Conservation (phyloP, 2,888 invertebrate genomes). For the Eupithecia subumbrata region DNA sequence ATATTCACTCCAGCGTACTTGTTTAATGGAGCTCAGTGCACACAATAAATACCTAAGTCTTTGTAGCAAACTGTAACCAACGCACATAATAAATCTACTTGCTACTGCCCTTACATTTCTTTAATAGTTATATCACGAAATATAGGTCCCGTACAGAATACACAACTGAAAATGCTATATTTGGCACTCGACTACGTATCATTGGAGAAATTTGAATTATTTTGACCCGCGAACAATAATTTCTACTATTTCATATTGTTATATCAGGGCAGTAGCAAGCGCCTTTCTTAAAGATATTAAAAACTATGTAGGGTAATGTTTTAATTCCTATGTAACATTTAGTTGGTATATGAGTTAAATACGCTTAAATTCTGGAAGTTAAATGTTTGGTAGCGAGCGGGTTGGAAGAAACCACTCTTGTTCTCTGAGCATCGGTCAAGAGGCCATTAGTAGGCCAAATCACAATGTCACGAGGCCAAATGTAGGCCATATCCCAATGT, state of each 20-base stretch:
- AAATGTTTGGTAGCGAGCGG: slow-evolving; percentile 15
- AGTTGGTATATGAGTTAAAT: slow-evolving; percentile 39
- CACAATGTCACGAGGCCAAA: neutral
- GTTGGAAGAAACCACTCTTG: neutral
- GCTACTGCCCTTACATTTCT: slow-evolving; percentile 61
- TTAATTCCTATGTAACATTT: slow-evolving; percentile 42
- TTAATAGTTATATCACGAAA: slow-evolving; percentile 34
- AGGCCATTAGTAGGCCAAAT: neutral
- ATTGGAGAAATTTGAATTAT: slow-evolving; percentile 41
- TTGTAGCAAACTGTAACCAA: slow-evolving; percentile 53
- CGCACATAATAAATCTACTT: slow-evolving; percentile 44
- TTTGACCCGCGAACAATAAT: slow-evolving; percentile 34
- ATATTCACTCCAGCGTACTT: neutral
- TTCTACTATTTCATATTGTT: slow-evolving; percentile 67
- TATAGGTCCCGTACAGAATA: slow-evolving; percentile 50
- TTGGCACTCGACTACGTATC: slow-evolving; percentile 71
- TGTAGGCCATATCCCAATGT: neutral
- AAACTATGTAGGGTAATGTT: slow-evolving; percentile 41
- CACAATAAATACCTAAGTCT: neutral
- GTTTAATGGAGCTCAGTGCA: neutral
- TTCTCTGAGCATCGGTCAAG: slow-evolving; percentile 3
- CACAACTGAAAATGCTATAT: slow-evolving; percentile 58
- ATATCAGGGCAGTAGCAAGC: slow-evolving; percentile 61
- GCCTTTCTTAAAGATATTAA: slow-evolving; percentile 44
- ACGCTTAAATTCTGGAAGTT: slow-evolving; percentile 39